These are phyloP conservation scores for Tupaia tana DNA, from an alignment of 2,113 vertebrate species.

Conservation along the genomic window DNA sequence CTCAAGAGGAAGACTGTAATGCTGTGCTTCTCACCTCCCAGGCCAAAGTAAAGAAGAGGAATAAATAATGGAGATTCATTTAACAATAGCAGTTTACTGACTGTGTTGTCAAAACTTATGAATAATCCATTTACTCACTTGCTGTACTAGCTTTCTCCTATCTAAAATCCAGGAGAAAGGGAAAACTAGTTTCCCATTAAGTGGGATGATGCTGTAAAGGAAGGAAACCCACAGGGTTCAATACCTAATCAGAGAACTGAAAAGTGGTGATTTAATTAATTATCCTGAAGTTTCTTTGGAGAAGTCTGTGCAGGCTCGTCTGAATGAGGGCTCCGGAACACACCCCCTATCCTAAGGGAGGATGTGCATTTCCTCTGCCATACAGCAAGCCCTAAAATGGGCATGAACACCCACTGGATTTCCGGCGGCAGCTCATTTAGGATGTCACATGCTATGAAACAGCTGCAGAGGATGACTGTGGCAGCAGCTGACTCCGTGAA, in stretches of 20 bases:
- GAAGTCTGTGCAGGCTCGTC: neutral
- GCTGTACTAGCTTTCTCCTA: conserved; percentile 56
- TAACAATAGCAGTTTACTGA: conserved; percentile 23
- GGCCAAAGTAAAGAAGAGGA: neutral
- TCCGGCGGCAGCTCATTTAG: conserved; percentile 57
- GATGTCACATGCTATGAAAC: conserved; percentile 60
- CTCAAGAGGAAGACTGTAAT: neutral
- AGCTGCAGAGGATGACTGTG: conserved; percentile 68
- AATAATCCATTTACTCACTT: conserved; percentile 48
- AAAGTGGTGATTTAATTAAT: conserved; percentile 59
- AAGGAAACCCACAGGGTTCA: conserved; percentile 32
- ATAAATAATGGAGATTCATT: conserved; percentile 50
- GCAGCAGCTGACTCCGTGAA: neutral
- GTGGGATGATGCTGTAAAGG: conserved; percentile 12
- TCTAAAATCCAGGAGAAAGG: conserved; percentile 24
- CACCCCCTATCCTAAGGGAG: conserved; percentile 24
- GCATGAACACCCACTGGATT: conserved; percentile 18
- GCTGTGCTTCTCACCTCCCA: no score
- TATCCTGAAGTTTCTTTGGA: neutral
- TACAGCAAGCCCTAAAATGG: conserved; percentile 36
- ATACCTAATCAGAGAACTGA: conserved; percentile 24
- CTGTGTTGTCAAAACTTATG: conserved; percentile 44
- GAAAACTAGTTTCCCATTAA: neutral
- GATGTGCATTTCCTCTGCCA: conserved; percentile 59
- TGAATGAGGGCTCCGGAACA: neutral